Percentiles rank a stretch among this genome's conserved stretches.
phyloP scores from a whole-genome alignment of 2,888 invertebrate genomes.

The Lithodes maja region DNA sequence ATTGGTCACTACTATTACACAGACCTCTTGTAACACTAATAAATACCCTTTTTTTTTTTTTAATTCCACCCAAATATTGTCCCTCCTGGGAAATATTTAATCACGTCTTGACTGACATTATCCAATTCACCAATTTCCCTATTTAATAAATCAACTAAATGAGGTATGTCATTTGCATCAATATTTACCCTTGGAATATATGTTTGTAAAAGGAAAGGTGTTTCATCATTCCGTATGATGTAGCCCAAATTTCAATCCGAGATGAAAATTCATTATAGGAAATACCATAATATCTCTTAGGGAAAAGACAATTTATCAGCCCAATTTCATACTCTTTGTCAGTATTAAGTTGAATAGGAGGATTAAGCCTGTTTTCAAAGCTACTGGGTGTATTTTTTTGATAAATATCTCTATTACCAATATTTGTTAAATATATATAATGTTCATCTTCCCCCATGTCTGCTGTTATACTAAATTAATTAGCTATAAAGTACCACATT shows the following conservation, averaged over 20 bases:
- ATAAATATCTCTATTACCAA: not conserved
- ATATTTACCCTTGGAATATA: not conserved
- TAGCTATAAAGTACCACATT: not conserved
- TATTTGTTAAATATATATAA: not conserved
- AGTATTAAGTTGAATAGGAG: not conserved
- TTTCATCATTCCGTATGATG: not conserved
- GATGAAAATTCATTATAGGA: too few relatives aligned
- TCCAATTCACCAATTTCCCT: not conserved
- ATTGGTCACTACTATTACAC: not conserved
- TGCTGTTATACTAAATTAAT: not conserved
- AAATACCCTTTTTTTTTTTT: not conserved
- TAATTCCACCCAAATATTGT: not conserved
- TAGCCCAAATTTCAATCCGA: too few relatives aligned
- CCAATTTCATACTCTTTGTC: not conserved
- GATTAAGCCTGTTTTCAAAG: not conserved
- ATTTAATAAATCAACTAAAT: not conserved
- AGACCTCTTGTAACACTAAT: not conserved
- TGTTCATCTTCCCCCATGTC: not conserved
- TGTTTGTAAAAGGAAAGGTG: not conserved
- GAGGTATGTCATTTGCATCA: not conserved
- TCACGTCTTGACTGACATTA: not conserved
- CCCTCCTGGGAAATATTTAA: not conserved
- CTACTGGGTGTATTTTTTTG: not conserved
- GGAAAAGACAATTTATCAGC: not conserved
- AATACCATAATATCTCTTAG: not conserved